A percentile compares a stretch with the other conserved stretches of the same genome.
These are phyloP conservation scores for Apodemus speciosus DNA, from an alignment of 2,113 vertebrate genomes.

Conservation along the genomic window DNA sequence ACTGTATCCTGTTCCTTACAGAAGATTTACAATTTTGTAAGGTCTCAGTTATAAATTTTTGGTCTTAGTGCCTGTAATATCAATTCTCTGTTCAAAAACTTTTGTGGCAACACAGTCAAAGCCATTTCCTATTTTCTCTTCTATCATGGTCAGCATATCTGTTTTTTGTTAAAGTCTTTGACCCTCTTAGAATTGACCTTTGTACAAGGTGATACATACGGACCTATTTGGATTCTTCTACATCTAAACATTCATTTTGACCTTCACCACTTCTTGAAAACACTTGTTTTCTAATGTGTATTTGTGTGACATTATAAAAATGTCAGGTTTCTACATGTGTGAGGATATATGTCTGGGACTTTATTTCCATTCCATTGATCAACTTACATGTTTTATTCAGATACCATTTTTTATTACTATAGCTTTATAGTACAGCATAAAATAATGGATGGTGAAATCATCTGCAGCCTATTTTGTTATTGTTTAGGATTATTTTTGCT, in stretches of 20 bases:
- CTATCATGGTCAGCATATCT: not conserved
- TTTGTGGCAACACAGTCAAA: not conserved
- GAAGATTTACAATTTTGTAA: not conserved
- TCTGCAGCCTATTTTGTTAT: not conserved
- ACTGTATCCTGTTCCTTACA: too few species aligned
- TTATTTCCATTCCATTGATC: not conserved
- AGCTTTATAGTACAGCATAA: not conserved
- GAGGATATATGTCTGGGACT: not conserved
- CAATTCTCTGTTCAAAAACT: not conserved
- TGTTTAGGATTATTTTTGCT: not conserved
- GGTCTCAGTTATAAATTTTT: not conserved
- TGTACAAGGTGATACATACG: too few species aligned
- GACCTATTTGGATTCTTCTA: not conserved
- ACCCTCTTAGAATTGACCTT: not conserved
- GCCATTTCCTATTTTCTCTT: not conserved
- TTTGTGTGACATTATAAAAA: not conserved
- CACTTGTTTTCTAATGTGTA: not conserved
- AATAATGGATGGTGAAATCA: not conserved
- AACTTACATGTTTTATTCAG: not conserved
- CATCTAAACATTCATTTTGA: not conserved
- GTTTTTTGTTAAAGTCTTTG: not conserved
- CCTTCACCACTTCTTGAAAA: not conserved
- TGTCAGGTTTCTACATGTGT: not conserved
- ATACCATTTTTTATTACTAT: not conserved
- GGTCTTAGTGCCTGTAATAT: not conserved